Evolutionary conservation across 2,797 vertebrate genomes (phyloP).

Genomic region (Parotocinclus haroldoi): DNA sequence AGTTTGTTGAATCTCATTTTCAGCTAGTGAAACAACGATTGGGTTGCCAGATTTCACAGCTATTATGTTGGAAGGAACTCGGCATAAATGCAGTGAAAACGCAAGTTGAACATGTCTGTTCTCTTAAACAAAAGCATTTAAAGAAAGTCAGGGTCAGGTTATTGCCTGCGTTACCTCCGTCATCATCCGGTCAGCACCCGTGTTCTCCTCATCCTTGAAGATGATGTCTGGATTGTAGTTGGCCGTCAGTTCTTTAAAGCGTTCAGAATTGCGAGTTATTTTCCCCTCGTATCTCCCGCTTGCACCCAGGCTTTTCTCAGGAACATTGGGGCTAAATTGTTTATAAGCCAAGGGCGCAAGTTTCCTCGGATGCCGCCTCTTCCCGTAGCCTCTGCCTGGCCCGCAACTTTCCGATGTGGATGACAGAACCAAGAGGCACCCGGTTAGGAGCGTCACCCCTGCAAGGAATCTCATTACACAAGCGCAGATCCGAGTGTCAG

Average conservation of each 20-base stretch:
- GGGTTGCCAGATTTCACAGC: too few species aligned
- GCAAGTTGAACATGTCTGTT: too few species aligned
- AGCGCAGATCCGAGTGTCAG: slow-evolving; percentile 48
- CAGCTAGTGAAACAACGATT: too few species aligned
- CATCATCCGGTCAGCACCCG: slow-evolving; percentile 89
- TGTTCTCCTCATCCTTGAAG: slow-evolving; percentile 99
- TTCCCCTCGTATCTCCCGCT: slow-evolving; percentile 95
- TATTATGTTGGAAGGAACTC: too few species aligned
- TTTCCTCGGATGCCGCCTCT: slow-evolving; percentile 87
- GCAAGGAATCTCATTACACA: slow-evolving; percentile 71
- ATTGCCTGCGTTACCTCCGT: slow-evolving; percentile 88
- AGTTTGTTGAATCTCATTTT: too few species aligned
- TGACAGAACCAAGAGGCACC: slow-evolving; percentile 74
- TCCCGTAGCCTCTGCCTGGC: slow-evolving; percentile 94
- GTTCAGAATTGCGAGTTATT: slow-evolving; percentile 88
- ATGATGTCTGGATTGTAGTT: slow-evolving; percentile 98
- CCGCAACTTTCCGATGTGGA: slow-evolving; percentile 82
- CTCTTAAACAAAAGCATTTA: too few species aligned
- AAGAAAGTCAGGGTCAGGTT: too few species aligned
- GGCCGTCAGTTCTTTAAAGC: slow-evolving; percentile 93
- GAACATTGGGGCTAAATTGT: slow-evolving; percentile 95
- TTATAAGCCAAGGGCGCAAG: slow-evolving; percentile 92
- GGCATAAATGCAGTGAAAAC: too few species aligned
- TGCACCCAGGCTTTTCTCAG: slow-evolving; percentile 94
- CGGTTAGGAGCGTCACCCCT: slow-evolving; percentile 74